Conservation (phyloP, 2,888 invertebrate species). For the Spisula subtruncata region DNA sequence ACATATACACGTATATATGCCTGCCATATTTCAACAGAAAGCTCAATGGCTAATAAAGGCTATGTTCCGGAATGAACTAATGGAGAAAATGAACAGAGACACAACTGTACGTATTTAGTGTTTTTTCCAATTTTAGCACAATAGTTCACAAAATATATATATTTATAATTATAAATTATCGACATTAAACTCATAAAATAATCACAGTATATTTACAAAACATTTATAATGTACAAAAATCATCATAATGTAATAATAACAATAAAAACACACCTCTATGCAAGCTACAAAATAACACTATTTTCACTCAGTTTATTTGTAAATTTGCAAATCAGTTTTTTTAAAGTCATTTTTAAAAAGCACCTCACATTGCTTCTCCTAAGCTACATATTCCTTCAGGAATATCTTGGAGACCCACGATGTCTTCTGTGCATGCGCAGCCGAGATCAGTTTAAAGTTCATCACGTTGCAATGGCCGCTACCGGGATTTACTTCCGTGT, state of each 20-base stretch:
- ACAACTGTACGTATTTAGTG: background rate
- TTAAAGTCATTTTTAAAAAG: background rate
- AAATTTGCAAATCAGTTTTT: background rate
- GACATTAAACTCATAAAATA: conserved; percentile 4
- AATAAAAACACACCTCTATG: background rate
- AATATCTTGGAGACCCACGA: background rate
- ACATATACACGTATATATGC: no score
- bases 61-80: no score
- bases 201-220: conserved; percentile 21
- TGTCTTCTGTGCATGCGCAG: background rate
- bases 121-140: conserved; percentile 19
- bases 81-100: no score
- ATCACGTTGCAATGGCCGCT: background rate
- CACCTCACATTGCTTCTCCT: background rate
- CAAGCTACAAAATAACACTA: background rate
- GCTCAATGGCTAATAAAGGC: no score
- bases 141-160: conserved; percentile 22
- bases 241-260: background rate
- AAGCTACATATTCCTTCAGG: background rate
- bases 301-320: background rate
- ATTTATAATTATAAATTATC: conserved; percentile 20
- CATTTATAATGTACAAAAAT: conserved; percentile 2
- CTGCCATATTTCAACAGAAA: no score
- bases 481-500: background rate
- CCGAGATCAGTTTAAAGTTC: background rate